A percentile compares a stretch with the other conserved stretches of the same genome.
Evolutionary conservation across 2,113 vertebrate species (phyloP).

Genomic region (Gambusia affinis): DNA sequence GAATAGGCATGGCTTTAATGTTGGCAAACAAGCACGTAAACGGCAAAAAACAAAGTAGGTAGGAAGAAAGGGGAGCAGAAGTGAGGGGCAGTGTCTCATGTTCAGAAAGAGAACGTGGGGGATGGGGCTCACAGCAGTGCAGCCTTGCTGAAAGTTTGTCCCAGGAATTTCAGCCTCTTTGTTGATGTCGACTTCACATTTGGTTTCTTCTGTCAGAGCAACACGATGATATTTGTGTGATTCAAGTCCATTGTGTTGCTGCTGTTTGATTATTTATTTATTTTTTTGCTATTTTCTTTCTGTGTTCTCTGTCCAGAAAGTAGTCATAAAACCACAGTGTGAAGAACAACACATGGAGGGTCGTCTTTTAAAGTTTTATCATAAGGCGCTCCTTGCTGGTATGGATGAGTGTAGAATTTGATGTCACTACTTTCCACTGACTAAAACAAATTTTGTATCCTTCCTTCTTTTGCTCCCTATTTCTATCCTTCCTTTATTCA

Average conservation of each 20-base stretch:
- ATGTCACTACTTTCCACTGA: too few relatives aligned
- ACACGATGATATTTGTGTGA: neutral
- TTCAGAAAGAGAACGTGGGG: conserved; percentile 61
- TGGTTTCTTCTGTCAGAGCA: conserved; percentile 1
- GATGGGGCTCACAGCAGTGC: conserved; percentile 44
- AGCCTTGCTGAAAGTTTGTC: conserved; percentile 53
- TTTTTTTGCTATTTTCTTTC: neutral
- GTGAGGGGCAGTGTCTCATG: conserved; percentile 43
- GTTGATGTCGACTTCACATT: conserved; percentile 31
- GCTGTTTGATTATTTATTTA: neutral
- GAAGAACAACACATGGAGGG: too few relatives aligned
- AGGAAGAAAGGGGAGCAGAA: neutral
- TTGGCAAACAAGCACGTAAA: conserved; percentile 77
- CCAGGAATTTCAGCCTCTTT: conserved; percentile 62
- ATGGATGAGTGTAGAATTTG: too few relatives aligned
- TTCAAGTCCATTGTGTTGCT: neutral
- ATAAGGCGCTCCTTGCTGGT: too few relatives aligned
- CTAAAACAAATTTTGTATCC: too few relatives aligned
- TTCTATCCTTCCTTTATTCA: too few relatives aligned
- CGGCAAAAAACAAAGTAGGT: conserved; percentile 50
- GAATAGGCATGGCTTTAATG: conserved; percentile 57
- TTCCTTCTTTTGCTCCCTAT: too few relatives aligned
- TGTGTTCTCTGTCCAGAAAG: too few relatives aligned
- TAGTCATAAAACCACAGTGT: too few relatives aligned
- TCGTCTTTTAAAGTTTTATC: too few relatives aligned